Base-by-base conservation (phyloP, 2,113 vertebrate species). In the Oxygymnocypris stewartii region DNA sequence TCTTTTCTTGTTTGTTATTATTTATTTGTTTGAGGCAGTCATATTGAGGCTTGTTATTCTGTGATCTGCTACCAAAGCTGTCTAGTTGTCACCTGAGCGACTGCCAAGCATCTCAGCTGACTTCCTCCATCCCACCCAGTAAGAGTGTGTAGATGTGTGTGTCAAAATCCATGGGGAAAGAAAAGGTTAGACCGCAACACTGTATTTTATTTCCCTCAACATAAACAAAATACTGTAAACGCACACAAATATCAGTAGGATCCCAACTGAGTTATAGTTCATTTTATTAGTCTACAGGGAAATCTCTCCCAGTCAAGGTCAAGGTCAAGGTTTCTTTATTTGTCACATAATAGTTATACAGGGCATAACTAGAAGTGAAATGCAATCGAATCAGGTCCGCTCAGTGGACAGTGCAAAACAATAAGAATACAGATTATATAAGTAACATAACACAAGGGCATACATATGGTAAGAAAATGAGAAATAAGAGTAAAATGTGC, bases 31-130 rank as follows among this genome's bases (percentile, higher is more conserved):
- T 84, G 57, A 73, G 63, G 40, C 82, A 51, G 71, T 65, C 59
- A 59, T 86, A 85, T 80, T 87, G 85, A 84, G 85, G 77, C 74
- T 88, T 87, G 85, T 85, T 85, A 79, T 83, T 88, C 65, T 67
- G 73, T 65, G 82, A 86, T 87, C 79, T 90, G 86, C 79, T 80
- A 80, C 74, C 61, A 88, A 89, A 88, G 81, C 89, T 88, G 78
- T 86, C 84, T 86, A 86, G 54, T 86, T 78, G 69, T 91, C 90
- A 88, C 84, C 85, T 86, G 81, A 83, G 82, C 28, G 54, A 79
- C 78, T 75, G 84, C 84, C 87, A 87, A 88, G 86, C 75, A 87
- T 87, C 37, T 81, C 79, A 67, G 59, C 86, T 85, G 73, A 61
- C 82, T 84, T 86, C 87, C 71, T 81, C 81, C 80, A 81, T 82